phyloP scores from a whole-genome alignment of 2,888 invertebrate species.

The Zygogramma bicolorata region DNA sequence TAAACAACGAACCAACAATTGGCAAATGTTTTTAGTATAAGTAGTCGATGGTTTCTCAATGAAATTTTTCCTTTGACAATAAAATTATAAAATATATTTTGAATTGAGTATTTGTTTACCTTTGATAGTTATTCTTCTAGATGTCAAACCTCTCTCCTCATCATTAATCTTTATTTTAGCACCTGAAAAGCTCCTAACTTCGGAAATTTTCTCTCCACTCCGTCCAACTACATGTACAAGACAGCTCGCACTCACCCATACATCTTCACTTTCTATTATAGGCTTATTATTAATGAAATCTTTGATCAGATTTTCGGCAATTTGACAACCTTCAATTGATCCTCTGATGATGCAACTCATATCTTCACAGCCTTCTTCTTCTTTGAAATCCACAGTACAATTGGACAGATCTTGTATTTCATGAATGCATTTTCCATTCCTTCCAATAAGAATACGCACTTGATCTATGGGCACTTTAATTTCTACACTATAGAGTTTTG shows the following conservation, averaged over 20 bases:
- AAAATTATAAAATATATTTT: too few relatives aligned
- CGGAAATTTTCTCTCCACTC: constrained; percentile 78
- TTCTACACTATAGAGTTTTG: constrained; percentile 69
- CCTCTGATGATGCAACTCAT: constrained; percentile 82
- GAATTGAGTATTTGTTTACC: too few relatives aligned
- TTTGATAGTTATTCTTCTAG: constrained; percentile 59
- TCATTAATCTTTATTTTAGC: constrained; percentile 76
- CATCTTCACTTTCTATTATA: constrained; percentile 74
- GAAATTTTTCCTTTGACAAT: too few relatives aligned
- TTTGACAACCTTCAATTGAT: constrained; percentile 73
- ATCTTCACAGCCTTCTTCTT: constrained; percentile 71
- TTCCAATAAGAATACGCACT: constrained; percentile 78
- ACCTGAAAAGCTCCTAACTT: constrained; percentile 79
- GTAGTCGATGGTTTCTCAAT: too few relatives aligned
- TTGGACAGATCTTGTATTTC: constrained; percentile 80
- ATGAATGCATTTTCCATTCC: constrained; percentile 82
- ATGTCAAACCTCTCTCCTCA: constrained; percentile 49
- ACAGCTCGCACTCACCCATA: constrained; percentile 76
- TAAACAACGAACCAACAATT: too few relatives aligned
- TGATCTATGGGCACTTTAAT: constrained; percentile 74
- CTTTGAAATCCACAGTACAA: constrained; percentile 72
- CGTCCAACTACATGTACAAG: constrained; percentile 82
- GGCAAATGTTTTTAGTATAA: too few relatives aligned
- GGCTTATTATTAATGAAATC: constrained; percentile 78
- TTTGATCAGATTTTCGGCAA: constrained; percentile 79